Conservation (phyloP, 2,113 vertebrate species). For the Hymenochirus boettgeri region DNA sequence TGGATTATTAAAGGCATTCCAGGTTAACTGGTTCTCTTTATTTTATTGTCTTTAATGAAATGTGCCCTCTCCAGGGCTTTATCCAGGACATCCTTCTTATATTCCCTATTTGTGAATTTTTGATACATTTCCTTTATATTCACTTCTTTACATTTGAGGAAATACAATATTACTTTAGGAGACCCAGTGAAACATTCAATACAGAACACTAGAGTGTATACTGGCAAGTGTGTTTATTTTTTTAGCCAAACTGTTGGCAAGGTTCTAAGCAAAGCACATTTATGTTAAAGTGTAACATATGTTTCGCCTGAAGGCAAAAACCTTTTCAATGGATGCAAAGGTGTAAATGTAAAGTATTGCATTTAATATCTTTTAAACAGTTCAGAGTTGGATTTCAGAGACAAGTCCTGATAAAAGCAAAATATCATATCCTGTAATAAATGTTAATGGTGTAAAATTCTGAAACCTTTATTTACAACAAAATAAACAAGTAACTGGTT, state of each 20-base stretch:
- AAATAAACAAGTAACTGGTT: too few species aligned
- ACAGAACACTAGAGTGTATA: too few species aligned
- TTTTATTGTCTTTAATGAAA: too few species aligned
- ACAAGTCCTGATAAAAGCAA: slow-evolving; percentile 27
- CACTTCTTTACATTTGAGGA: too few species aligned
- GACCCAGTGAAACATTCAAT: too few species aligned
- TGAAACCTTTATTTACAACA: slow-evolving; percentile 16
- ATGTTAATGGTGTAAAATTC: not conserved
- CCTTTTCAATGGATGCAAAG: slow-evolving; percentile 19
- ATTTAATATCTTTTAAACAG: slow-evolving; percentile 18
- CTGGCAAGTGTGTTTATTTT: slow-evolving; percentile 2
- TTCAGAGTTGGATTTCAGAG: slow-evolving; percentile 3
- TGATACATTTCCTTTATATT: too few species aligned
- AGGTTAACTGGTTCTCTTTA: too few species aligned
- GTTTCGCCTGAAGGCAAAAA: slow-evolving; percentile 33
- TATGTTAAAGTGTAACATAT: slow-evolving; percentile 30
- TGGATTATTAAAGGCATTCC: too few species aligned
- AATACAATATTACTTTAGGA: too few species aligned
- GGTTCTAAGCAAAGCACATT: slow-evolving; percentile 2
- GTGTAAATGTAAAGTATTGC: slow-evolving; percentile 30
- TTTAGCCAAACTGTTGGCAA: slow-evolving; percentile 10
- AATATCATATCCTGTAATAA: slow-evolving; percentile 28
- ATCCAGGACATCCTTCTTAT: too few species aligned
- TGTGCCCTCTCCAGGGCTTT: too few species aligned
- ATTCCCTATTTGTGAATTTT: too few species aligned